Base-by-base conservation (phyloP, 2,113 vertebrate genomes). In the Burhinus oedicnemus region DNA sequence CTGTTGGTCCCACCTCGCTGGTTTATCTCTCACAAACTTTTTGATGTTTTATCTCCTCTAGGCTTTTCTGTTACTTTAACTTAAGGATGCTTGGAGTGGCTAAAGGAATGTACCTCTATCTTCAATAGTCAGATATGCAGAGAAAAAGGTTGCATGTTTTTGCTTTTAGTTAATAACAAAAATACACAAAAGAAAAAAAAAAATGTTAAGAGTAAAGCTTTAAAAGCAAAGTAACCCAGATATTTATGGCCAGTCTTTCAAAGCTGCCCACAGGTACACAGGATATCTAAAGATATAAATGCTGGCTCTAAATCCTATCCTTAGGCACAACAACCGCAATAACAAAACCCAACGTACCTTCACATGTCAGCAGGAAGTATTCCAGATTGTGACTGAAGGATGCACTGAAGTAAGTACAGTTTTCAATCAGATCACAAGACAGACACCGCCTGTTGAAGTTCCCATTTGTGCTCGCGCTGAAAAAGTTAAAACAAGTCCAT, bases 401-500 rank as follows among this genome's bases (percentile, higher is more conserved):
- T 8, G 99, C 99, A 7, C 98, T 98, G 97, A 99, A 98, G 64
- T 99, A 99, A 61, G 98, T 99, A 34, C 99, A 99, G 95, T 98
- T 98, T 61, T 98, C 98, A 62, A 98, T 95, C 96, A 99, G 95
- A 70, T 99, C 98, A 25, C 99, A 99, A 7, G 99, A 99, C 91
- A 99, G 98, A 87, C 99, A 99, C 92, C 97, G 98, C 8, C 99
- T 97, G 98, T 99, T 99, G 98, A 99, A 99, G 40, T 97, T 98
- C 12, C 98, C 99, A 21, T 99, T 99, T 0, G 99, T 99, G 98
- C 98, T 99, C 23, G 99, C 99, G 2, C 99, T 99, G 93, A 15
- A 91, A 98, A 88, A 89, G 69, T 94, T 93, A 75, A 96, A 42
- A 69, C 14, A 30, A 64, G 74, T 64, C 27, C 27, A 21, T 96